These are phyloP conservation scores for Hydroisotoma schaefferi DNA, from an alignment of 2,888 invertebrate species.

Conservation along the genomic window DNA sequence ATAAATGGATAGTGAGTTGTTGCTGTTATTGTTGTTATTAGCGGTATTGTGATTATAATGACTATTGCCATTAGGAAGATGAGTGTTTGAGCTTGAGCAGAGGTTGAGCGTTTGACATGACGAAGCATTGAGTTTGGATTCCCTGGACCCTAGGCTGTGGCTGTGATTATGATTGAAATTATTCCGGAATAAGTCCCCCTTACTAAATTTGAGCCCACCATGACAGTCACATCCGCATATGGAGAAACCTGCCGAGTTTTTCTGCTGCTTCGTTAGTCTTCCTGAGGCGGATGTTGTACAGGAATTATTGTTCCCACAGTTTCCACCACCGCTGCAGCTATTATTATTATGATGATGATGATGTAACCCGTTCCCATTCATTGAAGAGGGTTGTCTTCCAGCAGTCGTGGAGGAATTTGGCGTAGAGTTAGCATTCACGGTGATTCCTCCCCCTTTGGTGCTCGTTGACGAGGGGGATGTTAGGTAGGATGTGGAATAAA, in stretches of 20 bases:
- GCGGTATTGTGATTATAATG: background rate
- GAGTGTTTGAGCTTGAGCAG: constrained; percentile 25
- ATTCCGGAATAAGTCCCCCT: constrained; percentile 11
- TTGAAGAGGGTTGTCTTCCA: background rate
- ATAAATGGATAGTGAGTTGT: background rate
- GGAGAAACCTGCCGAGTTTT: constrained; percentile 15
- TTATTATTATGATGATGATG: background rate
- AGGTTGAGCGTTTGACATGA: constrained; percentile 42
- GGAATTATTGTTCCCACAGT: background rate
- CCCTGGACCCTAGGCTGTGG: background rate
- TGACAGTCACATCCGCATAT: constrained; percentile 41
- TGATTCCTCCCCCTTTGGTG: constrained; percentile 11
- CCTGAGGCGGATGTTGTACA: background rate
- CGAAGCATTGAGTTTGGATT: constrained; percentile 30
- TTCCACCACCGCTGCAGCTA: no score
- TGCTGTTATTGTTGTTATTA: constrained; percentile 1
- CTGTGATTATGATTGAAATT: constrained; percentile 4
- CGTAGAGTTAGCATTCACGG: constrained; percentile 10
- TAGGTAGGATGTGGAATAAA: constrained; percentile 28
- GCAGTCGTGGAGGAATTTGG: constrained; percentile 12
- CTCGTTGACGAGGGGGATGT: no score
- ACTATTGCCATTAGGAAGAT: background rate
- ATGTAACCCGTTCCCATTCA: constrained; percentile 1
- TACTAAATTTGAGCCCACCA: constrained; percentile 4
- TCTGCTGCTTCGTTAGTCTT: background rate